phyloP scores from a whole-genome alignment of 2,113 vertebrate genomes.

The Indri indri region DNA sequence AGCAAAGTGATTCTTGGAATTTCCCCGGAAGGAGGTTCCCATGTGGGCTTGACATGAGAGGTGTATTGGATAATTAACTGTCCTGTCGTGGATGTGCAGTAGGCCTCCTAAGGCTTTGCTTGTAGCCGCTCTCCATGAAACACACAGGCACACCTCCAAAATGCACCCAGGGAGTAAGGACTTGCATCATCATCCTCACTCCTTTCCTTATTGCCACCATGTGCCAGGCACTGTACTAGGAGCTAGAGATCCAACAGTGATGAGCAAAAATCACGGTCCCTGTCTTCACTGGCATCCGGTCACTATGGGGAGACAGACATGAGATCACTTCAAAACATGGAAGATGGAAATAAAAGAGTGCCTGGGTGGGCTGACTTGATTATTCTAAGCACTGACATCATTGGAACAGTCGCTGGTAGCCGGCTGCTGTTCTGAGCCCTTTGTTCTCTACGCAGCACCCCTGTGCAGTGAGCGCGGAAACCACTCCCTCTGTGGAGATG shows the following conservation, averaged over 20 bases:
- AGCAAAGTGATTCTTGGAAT: background rate
- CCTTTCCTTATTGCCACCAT: background rate
- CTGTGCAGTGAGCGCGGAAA: accelerated
- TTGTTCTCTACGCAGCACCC: background rate
- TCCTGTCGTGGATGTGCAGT: accelerated
- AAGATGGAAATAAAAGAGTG: too few species aligned
- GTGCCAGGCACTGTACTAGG: background rate
- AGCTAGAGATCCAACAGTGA: background rate
- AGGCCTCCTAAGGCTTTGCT: background rate
- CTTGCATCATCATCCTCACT: background rate
- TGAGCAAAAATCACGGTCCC: too few species aligned
- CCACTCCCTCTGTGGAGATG: too few species aligned
- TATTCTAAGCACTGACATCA: too few species aligned
- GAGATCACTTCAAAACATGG: background rate
- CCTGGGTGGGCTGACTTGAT: background rate
- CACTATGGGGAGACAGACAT: too few species aligned
- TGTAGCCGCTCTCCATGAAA: too few species aligned
- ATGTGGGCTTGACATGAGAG: background rate
- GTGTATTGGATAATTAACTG: accelerated
- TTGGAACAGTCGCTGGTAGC: background rate
- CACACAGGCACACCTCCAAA: background rate
- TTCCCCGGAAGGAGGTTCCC: too few species aligned
- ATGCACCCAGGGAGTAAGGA: background rate
- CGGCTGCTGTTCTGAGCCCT: too few species aligned
- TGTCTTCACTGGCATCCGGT: accelerated